Percentiles rank a stretch among this genome's conserved stretches.
Conservation (phyloP, 1,140 invertebrate genomes). For the Ostrea denselamellosa region DNA sequence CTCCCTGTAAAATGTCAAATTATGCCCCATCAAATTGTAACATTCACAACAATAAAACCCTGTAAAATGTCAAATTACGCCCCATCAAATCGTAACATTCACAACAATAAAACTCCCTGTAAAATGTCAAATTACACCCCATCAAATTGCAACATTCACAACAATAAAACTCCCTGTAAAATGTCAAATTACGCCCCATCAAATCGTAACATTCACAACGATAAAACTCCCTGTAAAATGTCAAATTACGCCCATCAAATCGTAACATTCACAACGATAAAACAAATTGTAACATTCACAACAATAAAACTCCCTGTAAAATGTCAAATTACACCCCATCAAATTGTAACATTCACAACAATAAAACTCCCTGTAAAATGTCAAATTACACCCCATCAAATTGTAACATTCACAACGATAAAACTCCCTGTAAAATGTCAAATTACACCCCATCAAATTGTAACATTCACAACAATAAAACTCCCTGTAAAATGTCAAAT, state of each 20-base stretch:
- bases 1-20: too few relatives aligned
- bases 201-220: not conserved
- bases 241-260: too few relatives aligned
- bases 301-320: constrained; percentile 77
- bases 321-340: not conserved
- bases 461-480: constrained; percentile 76
- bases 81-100: not conserved
- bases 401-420: constrained; percentile 75
- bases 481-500: constrained; percentile 69
- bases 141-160: too few relatives aligned
- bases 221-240: too few relatives aligned
- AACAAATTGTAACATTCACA: constrained; percentile 71
- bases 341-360: constrained; percentile 72
- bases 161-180: too few relatives aligned
- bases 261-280: too few relatives aligned
- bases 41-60: too few relatives aligned
- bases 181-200: not conserved
- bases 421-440: constrained; percentile 74
- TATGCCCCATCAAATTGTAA: too few relatives aligned
- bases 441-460: not conserved
- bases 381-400: not conserved
- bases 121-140: too few relatives aligned
- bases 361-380: constrained; percentile 75
- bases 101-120: not conserved
- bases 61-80: not conserved